Conservation (phyloP, 2,797 vertebrate genomes). For the Lemur catta region DNA sequence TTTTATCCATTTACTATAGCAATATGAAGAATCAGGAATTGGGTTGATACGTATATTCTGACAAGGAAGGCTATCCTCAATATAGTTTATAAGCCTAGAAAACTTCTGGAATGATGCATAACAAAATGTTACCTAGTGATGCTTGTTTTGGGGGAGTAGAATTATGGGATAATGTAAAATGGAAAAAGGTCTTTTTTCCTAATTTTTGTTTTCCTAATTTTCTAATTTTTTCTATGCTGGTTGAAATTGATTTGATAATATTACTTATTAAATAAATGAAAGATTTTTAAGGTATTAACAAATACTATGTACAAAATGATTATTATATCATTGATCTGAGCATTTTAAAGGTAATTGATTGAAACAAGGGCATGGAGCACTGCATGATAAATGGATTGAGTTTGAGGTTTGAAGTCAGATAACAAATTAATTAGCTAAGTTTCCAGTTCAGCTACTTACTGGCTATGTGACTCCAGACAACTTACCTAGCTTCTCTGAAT, state of each 20-base stretch:
- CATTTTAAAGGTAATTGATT: background rate
- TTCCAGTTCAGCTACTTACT: background rate
- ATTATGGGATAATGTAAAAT: background rate
- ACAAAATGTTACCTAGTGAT: too few species aligned
- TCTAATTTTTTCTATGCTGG: background rate
- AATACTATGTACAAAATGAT: background rate
- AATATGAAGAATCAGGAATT: background rate
- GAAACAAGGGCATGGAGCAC: background rate
- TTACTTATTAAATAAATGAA: background rate
- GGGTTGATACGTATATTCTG: background rate
- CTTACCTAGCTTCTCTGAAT: background rate
- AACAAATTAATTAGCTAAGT: background rate
- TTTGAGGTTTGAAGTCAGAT: background rate
- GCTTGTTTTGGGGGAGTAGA: background rate
- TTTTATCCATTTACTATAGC: background rate
- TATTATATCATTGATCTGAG: too few species aligned
- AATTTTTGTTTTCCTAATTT: background rate
- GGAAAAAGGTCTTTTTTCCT: background rate
- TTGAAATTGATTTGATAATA: background rate
- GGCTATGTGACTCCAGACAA: background rate
- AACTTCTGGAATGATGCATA: background rate
- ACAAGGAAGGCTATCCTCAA: background rate
- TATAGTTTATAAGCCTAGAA: background rate
- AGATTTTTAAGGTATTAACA: background rate
- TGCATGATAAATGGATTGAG: background rate